A percentile compares a stretch with the other conserved stretches of the same genome.
Conservation (phyloP, 2,797 vertebrate species). For the Okamejei kenojei region DNA sequence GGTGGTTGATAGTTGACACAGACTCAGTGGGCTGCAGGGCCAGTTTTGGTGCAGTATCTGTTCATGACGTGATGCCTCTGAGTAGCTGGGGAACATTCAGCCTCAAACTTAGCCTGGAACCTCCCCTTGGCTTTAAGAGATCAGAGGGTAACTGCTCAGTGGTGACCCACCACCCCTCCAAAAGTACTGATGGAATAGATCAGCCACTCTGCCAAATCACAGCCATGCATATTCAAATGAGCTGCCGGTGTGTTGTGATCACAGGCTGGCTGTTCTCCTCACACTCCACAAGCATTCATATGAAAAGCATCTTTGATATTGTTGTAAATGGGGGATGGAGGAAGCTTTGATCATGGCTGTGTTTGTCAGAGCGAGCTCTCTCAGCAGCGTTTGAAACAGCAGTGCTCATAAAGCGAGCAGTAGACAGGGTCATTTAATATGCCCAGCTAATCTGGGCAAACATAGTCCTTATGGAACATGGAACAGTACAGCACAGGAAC, state of each 20-base stretch:
- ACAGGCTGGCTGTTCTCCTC: not conserved
- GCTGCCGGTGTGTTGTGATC: not conserved
- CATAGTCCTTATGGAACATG: too few relatives aligned
- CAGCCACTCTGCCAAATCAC: not conserved
- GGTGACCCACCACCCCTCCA: not conserved
- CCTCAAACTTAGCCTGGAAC: not conserved
- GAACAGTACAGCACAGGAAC: too few relatives aligned
- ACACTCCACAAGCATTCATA: not conserved
- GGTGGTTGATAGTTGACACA: too few relatives aligned
- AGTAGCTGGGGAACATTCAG: not conserved
- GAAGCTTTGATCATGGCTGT: slow-evolving; percentile 11
- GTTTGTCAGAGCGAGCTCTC: not conserved
- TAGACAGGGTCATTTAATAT: not conserved
- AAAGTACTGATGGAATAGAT: not conserved
- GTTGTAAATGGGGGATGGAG: not conserved
- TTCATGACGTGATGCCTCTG: not conserved
- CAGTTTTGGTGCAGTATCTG: too few relatives aligned
- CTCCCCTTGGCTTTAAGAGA: not conserved
- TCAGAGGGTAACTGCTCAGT: not conserved
- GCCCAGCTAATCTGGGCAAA: not conserved
- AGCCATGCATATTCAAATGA: not conserved
- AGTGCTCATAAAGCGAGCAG: not conserved
- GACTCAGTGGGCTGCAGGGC: too few relatives aligned
- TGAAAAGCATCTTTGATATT: slow-evolving; percentile 13
- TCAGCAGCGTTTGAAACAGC: not conserved